phyloP scores from a whole-genome alignment of 1,140 invertebrate species.

The Ceratina japonica region DNA sequence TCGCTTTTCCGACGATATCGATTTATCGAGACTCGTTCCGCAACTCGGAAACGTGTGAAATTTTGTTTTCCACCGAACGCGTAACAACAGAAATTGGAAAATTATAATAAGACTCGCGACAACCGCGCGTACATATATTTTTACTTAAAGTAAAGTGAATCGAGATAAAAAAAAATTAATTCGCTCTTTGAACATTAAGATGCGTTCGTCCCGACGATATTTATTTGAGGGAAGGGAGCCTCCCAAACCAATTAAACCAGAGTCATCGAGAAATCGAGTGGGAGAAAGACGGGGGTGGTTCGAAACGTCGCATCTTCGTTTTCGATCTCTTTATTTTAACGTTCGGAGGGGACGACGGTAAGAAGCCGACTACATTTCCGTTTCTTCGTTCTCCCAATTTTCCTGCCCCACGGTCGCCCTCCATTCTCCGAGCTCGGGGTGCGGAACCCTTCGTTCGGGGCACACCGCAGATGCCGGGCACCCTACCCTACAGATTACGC shows the following conservation, averaged over 20 bases:
- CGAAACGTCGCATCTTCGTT: conserved; percentile 30
- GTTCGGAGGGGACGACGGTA: not conserved
- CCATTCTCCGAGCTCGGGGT: conserved; percentile 40
- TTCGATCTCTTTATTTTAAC: conserved; percentile 40
- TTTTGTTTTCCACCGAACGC: not conserved
- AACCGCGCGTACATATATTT: too few species aligned
- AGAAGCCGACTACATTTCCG: conserved; percentile 54
- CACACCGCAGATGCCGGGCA: conserved; percentile 62
- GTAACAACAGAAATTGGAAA: not conserved
- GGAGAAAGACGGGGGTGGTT: not conserved
- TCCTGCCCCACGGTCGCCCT: not conserved
- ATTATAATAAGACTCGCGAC: too few species aligned
- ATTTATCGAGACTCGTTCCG: not conserved
- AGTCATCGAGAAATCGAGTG: not conserved
- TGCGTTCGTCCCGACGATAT: too few species aligned
- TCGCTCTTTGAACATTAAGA: too few species aligned
- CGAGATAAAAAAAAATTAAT: too few species aligned
- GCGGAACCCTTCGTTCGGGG: conserved; percentile 61
- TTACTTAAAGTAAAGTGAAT: too few species aligned
- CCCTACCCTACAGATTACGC: conserved; percentile 57
- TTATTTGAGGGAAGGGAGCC: too few species aligned
- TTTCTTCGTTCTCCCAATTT: conserved; percentile 24
- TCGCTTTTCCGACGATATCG: not conserved
- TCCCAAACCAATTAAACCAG: conserved; percentile 28
- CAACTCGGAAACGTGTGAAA: not conserved